Conservation (phyloP, 2,888 invertebrate species). For the Eristalinus sepulchralis region DNA sequence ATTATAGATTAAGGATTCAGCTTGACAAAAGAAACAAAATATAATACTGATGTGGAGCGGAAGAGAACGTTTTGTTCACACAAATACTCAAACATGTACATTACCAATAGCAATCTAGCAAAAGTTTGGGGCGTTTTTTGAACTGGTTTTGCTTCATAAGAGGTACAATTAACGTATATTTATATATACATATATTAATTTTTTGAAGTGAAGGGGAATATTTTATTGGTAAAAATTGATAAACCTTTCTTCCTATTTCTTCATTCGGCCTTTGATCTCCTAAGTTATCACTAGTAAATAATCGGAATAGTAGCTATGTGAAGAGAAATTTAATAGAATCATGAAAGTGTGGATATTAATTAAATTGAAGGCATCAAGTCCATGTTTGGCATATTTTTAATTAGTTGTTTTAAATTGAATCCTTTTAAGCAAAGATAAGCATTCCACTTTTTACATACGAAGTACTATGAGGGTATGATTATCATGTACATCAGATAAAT, state of each 20-base stretch:
- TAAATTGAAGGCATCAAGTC: not conserved
- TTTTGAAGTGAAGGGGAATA: not conserved
- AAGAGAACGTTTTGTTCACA: slow-evolving; percentile 9
- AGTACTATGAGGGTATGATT: too few relatives aligned
- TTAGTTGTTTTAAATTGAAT: not conserved
- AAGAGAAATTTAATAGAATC: slow-evolving; percentile 15
- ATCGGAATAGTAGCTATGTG: slow-evolving; percentile 20
- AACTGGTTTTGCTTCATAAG: not conserved
- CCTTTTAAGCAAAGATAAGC: not conserved
- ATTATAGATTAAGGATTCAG: not conserved
- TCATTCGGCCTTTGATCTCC: slow-evolving; percentile 10
- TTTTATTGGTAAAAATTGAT: slow-evolving; percentile 5
- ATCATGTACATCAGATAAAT: too few relatives aligned
- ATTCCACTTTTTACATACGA: not conserved
- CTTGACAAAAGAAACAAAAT: not conserved
- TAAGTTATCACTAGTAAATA: slow-evolving; percentile 15
- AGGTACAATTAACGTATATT: not conserved
- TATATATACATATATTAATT: not conserved
- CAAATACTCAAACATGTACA: slow-evolving; percentile 9
- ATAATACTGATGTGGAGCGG: not conserved
- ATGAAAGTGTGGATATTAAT: not conserved
- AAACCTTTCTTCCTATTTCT: slow-evolving; percentile 22
- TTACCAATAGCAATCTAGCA: slow-evolving; percentile 1
- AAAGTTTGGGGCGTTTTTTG: not conserved
- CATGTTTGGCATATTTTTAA: not conserved